phyloP scores from a whole-genome alignment of 2,888 invertebrate species.

The Dioctria rufipes region DNA sequence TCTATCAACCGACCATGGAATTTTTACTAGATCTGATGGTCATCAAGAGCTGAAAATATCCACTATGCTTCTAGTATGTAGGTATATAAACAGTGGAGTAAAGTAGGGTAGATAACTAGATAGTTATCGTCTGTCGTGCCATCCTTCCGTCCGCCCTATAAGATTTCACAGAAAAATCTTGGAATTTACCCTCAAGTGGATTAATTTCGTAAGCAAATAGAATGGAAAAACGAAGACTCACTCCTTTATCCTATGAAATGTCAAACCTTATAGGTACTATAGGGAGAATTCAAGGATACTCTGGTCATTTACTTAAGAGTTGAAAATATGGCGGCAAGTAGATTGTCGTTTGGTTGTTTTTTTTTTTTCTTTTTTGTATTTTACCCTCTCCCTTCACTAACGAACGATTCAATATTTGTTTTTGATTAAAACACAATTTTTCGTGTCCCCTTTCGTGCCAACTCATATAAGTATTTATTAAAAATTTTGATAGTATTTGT shows the following conservation, averaged over 20 bases:
- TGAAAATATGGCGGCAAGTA: slow-evolving; percentile 2
- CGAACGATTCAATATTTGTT: slow-evolving; percentile 33
- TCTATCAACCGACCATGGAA: slow-evolving; percentile 30
- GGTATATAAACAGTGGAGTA: slow-evolving; percentile 33
- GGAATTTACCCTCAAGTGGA: slow-evolving; percentile 34
- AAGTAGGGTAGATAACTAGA: background rate
- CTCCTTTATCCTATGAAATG: background rate
- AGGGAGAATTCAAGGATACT: background rate
- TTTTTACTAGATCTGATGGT: slow-evolving; percentile 6
- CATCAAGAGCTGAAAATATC: background rate
- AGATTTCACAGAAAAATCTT: slow-evolving; percentile 14
- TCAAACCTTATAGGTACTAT: slow-evolving; percentile 13
- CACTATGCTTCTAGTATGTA: background rate
- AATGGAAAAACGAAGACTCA: background rate
- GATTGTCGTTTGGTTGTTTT: background rate
- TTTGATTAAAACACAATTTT: slow-evolving; percentile 49
- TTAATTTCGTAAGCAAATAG: slow-evolving; percentile 45
- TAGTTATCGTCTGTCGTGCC: background rate
- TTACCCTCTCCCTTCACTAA: background rate
- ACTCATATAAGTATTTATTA: background rate
- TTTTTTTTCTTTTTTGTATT: background rate
- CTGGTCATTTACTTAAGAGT: slow-evolving; percentile 9
- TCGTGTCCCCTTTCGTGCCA: background rate
- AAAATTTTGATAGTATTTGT: background rate
- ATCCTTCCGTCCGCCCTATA: background rate